These are phyloP conservation scores for Lates calcarifer DNA, from an alignment of 2,113 vertebrate genomes.

Conservation along the genomic window DNA sequence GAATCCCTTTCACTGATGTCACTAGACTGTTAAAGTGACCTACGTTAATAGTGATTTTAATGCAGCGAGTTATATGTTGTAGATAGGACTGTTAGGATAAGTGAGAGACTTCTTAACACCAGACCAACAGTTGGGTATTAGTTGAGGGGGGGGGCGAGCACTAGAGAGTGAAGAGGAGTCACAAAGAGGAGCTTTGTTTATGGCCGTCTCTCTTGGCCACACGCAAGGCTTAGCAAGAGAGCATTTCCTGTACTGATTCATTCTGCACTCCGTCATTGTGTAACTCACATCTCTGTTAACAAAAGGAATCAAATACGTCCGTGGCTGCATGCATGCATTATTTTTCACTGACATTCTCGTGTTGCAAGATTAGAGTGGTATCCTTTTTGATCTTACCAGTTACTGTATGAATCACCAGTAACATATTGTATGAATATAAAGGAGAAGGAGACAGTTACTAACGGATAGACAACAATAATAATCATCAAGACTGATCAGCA, in stretches of 20 bases:
- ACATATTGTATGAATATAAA: not conserved
- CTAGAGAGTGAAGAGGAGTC: constrained; percentile 60
- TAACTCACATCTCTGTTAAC: constrained; percentile 74
- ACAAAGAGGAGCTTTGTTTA: constrained; percentile 84
- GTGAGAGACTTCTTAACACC: constrained; percentile 51
- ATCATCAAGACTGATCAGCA: not conserved
- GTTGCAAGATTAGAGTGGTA: constrained; percentile 43
- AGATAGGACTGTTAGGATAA: constrained; percentile 60
- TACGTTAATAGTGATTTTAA: not conserved
- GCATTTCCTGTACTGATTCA: constrained; percentile 85
- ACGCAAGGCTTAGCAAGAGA: constrained; percentile 80
- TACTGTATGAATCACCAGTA: constrained; percentile 29
- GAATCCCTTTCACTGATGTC: not conserved
- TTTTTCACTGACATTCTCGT: constrained; percentile 58
- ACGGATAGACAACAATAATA: not conserved
- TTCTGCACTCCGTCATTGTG: constrained; percentile 69
- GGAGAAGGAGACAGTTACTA: not conserved
- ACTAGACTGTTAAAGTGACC: not conserved
- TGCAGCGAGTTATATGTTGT: constrained; percentile 50
- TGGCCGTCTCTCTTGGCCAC: constrained; percentile 80
- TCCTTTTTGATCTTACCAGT: constrained; percentile 26
- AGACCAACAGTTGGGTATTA: constrained; percentile 49
- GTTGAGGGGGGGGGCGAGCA: constrained; percentile 47
- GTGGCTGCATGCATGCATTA: constrained; percentile 30
- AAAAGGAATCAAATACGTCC: constrained; percentile 61